Evolutionary conservation across 2,888 invertebrate species (phyloP).

Genomic region (Philonicus albiceps): DNA sequence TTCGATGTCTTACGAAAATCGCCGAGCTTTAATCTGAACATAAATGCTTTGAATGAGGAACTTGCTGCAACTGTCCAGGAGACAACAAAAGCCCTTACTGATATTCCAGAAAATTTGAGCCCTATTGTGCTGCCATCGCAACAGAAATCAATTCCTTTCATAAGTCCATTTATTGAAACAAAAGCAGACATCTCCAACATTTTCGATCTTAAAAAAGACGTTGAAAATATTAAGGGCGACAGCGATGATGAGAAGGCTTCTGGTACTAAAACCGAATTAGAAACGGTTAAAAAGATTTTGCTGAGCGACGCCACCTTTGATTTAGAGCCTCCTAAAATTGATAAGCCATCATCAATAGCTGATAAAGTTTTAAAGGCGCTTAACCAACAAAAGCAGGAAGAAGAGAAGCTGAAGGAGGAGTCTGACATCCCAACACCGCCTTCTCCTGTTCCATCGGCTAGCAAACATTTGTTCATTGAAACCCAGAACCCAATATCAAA

Average conservation of each 20-base stretch:
- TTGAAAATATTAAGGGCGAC: constrained; percentile 54
- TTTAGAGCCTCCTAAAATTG: constrained; percentile 59
- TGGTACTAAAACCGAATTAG: constrained; percentile 59
- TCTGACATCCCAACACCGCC: constrained; percentile 54
- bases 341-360: constrained; percentile 68
- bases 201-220: constrained; percentile 58
- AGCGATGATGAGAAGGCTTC: constrained; percentile 47
- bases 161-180: constrained; percentile 60
- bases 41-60: constrained; percentile 60
- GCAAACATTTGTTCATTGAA: background rate
- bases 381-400: constrained; percentile 67
- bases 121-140: background rate
- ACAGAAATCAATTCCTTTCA: constrained; percentile 38
- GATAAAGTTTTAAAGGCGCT: constrained; percentile 70
- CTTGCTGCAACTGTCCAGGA: constrained; percentile 60
- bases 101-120: constrained; percentile 50
- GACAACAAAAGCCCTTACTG: constrained; percentile 57
- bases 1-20: constrained; percentile 64
- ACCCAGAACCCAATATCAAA: background rate
- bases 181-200: constrained; percentile 54
- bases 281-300: constrained; percentile 59
- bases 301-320: constrained; percentile 59
- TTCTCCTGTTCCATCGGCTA: constrained; percentile 51
- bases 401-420: constrained; percentile 56
- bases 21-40: constrained; percentile 61